Evolutionary conservation across 2,113 vertebrate genomes (phyloP).

Genomic region (Equus quagga): DNA sequence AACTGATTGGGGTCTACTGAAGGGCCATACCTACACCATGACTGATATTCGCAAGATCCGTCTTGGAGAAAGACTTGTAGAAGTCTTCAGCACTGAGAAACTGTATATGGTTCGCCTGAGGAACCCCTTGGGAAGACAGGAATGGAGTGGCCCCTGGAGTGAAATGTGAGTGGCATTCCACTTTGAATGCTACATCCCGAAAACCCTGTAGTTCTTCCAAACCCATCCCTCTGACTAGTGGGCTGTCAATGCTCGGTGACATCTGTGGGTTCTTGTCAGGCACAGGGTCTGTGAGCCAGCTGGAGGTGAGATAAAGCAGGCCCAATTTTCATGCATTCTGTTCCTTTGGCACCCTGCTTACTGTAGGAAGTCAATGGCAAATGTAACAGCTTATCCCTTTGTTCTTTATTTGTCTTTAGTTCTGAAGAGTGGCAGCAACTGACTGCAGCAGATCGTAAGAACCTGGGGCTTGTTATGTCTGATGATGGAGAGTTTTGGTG

Average conservation of each 20-base stretch:
- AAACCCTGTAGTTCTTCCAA: slow-evolving; percentile 5
- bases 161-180: slow-evolving; percentile 90
- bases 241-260: not conserved
- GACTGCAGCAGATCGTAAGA: slow-evolving; percentile 89
- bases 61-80: slow-evolving; percentile 89
- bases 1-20: slow-evolving; percentile 90
- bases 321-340: not conserved
- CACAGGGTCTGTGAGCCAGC: not conserved
- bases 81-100: slow-evolving; percentile 91
- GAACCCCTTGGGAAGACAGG: slow-evolving; percentile 95
- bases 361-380: not conserved
- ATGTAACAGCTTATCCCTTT: not conserved
- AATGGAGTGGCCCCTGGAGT: slow-evolving; percentile 96
- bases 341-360: not conserved
- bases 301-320: slow-evolving; percentile 32
- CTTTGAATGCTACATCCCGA: not conserved
- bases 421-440: slow-evolving; percentile 96
- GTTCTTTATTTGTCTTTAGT: slow-evolving; percentile 82
- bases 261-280: not conserved
- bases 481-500: slow-evolving; percentile 99
- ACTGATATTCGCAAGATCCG: slow-evolving; percentile 92
- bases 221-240: not conserved
- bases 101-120: slow-evolving; percentile 95
- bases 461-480: slow-evolving; percentile 91
- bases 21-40: slow-evolving; percentile 95